A percentile compares a stretch with the other conserved stretches of the same genome.
Evolutionary conservation across 2,888 invertebrate genomes (phyloP).

Genomic region (Ethmia dodecea): DNA sequence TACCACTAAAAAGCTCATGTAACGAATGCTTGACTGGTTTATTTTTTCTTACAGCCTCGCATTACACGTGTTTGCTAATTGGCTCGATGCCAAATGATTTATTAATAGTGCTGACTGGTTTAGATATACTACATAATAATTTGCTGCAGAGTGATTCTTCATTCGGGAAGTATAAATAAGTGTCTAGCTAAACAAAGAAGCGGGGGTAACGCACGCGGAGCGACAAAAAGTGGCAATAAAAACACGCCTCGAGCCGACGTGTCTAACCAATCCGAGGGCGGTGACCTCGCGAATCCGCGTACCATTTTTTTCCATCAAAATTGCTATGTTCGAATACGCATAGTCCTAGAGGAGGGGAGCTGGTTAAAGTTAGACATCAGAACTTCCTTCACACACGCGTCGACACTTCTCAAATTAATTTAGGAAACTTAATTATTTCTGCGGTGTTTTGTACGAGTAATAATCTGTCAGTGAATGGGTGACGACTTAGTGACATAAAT

Average conservation of each 20-base stretch:
- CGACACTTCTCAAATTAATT: no score
- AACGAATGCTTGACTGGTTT: no score
- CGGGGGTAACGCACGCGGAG: constrained; percentile 62
- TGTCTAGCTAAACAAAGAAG: constrained; percentile 18
- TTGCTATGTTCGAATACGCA: neutral
- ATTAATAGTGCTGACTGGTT: constrained; percentile 24
- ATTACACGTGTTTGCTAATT: constrained; percentile 19
- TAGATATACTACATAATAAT: constrained; percentile 16
- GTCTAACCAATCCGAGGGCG: constrained; percentile 59
- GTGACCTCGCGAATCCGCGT: constrained; percentile 61
- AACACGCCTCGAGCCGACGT: constrained; percentile 44
- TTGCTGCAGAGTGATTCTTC: constrained; percentile 11
- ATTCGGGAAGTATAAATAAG: constrained; percentile 11
- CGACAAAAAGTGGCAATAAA: constrained; percentile 58
- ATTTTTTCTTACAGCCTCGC: constrained; percentile 6
- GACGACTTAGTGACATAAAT: no score
- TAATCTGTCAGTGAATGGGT: no score
- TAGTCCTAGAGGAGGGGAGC: no score
- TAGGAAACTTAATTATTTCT: no score
- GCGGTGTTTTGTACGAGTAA: no score
- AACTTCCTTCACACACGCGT: no score
- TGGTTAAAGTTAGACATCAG: no score
- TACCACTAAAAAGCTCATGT: no score
- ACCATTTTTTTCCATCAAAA: constrained; percentile 26
- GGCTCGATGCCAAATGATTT: constrained; percentile 22